Evolutionary conservation across 2,113 vertebrate species (phyloP), one percentile per base, ranked within the genome.

Genomic region (Perca flavescens): DNA sequence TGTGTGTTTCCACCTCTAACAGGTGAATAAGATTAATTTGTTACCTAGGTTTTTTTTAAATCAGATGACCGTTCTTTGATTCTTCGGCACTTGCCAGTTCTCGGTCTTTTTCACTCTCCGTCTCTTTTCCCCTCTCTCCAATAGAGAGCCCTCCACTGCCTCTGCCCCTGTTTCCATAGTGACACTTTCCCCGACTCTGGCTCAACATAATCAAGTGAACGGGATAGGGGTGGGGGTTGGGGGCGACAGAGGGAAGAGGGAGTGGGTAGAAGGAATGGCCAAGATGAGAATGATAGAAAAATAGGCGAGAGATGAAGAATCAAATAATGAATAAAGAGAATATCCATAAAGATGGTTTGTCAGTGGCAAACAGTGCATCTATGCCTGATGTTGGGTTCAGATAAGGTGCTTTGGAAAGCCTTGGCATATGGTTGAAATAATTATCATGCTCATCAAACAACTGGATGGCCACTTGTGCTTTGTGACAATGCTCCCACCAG

Each of bases 91-190:
- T 12, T 71, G 50, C 75, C 87, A 76, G 61, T 74, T 89, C 74
- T 40, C 47, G 36, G 82, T 65, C 60, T 76, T 84, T 80, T 10
- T 36, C 63, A 65, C 17, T 63, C 80, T 65, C 25, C 34, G 25
- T 57, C 58, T 67, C 77, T 40, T 49, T 25, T 12, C 58, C 80
- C 68, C 56, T 74, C 75, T 67, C 80, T 79, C 73, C 58, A 70
- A 88, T 40, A 80, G 77, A 90, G 75, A 91, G 43, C 87, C 79
- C 85, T 90, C 82, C 63, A n/a, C 89, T 94, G 91, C 91, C 82
- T 94, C 88, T 88, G 87, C 91, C 92, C 91, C 85, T 91, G 94
- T 95, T 95, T 92, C 94, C 94, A 95, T 95, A 94, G 94, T 94
- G 94, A 95, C 94, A 93, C 92, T 93, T 92, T 90, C 91, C 93